Evolutionary conservation across 2,797 vertebrate genomes (phyloP).

Genomic region (Rhyacichthys aspro): DNA sequence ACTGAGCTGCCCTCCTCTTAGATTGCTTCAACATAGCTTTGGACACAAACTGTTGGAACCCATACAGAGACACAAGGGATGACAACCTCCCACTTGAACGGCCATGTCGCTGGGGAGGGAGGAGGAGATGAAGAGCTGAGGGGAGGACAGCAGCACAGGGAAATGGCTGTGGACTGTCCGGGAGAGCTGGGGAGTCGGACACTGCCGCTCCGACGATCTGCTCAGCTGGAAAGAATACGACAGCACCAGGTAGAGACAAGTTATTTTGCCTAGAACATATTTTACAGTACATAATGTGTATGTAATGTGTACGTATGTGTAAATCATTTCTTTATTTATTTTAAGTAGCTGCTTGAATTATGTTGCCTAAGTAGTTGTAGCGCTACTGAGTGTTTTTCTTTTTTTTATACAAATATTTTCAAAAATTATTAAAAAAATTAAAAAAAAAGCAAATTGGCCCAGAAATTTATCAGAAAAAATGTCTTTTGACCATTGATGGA

Average conservation of each 20-base stretch:
- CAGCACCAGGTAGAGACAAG: slow-evolving; percentile 86
- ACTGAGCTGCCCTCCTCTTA: slow-evolving; percentile 53
- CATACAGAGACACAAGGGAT: slow-evolving; percentile 47
- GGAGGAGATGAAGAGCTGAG: slow-evolving; percentile 70
- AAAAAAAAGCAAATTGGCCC: too few species aligned
- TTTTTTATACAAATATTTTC: too few species aligned
- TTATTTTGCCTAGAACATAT: too few species aligned
- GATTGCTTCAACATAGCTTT: not conserved
- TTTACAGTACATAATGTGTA: too few species aligned
- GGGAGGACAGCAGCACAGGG: slow-evolving; percentile 86
- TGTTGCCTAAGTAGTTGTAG: too few species aligned
- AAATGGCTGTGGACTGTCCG: slow-evolving; percentile 98
- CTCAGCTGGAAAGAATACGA: slow-evolving; percentile 93
- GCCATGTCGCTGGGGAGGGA: slow-evolving; percentile 87
- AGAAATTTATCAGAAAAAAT: too few species aligned
- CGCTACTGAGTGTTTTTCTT: too few species aligned
- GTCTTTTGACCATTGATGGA: not conserved
- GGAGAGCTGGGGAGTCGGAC: slow-evolving; percentile 92
- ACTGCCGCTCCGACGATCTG: slow-evolving; percentile 88
- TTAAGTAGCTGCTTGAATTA: too few species aligned
- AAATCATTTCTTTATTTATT: too few species aligned
- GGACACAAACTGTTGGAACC: slow-evolving; percentile 3
- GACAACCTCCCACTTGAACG: slow-evolving; percentile 95
- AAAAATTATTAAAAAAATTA: too few species aligned
- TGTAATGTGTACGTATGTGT: too few species aligned